Base-by-base conservation (phyloP, 2,888 invertebrate species). In the Oasisia sp. region DNA sequence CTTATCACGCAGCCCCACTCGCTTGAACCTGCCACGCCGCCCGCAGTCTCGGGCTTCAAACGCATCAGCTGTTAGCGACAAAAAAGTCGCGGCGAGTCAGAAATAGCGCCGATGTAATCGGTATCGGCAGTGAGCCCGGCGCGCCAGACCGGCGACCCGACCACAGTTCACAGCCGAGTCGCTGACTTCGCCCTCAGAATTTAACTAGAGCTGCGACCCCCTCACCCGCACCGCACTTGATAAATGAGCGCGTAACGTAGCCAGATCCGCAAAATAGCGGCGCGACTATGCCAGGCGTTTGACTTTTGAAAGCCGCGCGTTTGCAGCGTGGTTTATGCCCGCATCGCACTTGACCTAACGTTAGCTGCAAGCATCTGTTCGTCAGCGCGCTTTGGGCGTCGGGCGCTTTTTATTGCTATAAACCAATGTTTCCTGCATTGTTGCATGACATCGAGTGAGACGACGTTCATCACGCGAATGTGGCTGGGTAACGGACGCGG, bases 351-450 rank as follows among this genome's bases (percentile, higher is more conserved):
- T 74, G 74, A 74, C 74, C 74, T n/a, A n/a, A n/a, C 74, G 27
- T 27, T 74, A 27, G 74, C 74, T 74, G 14, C 19, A 74, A 74
- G 74, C 74, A 74, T 74, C 74, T 74, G 74, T 74, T 74, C 74
- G 4, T 19, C 27, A 27, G 27, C 74, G 27, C 27, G 74, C 74
- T 74, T 50, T 11, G 14, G 50, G 14, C 50, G 50, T 50, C 50
- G 14, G 50, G 14, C 50, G 74, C 74, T 74, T 74, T 74, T 74
- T 74, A 74, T 74, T 27, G 74, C 74, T 74, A 74, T 74, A 74
- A 74, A 74, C 74, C 74, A 74, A 74, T 74, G 74, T 74, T 74
- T 74, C 74, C 74, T 74, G 74, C 74, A 74, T 74, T 74, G 74
- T 74, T 74, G 74, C 27, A 7, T 14, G 27, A 14, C 74, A 27